phyloP scores from a whole-genome alignment of 1,140 invertebrate species.

The Rhopalosiphum padi region DNA sequence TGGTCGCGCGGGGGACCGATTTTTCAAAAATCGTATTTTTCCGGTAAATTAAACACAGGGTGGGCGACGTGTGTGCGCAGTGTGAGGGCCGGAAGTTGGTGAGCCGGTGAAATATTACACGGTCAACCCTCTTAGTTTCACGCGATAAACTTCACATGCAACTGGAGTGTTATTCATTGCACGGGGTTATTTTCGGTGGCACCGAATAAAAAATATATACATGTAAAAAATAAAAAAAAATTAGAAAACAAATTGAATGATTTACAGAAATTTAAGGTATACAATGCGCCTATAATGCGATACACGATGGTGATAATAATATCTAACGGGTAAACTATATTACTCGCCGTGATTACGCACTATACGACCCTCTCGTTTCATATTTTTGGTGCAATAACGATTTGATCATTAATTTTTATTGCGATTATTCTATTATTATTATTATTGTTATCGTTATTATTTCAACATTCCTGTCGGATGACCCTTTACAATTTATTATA shows the following conservation, averaged over 20 bases:
- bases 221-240: slow-evolving; percentile 2
- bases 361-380: neutral
- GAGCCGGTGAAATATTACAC: slow-evolving; percentile 57
- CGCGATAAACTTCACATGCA: slow-evolving; percentile 56
- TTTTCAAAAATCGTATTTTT: slow-evolving; percentile 56
- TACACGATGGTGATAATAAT: neutral
- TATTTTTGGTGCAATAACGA: neutral
- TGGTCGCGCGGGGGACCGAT: slow-evolving; percentile 1
- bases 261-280: neutral
- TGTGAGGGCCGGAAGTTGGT: slow-evolving; percentile 52
- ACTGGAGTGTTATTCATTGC: slow-evolving; percentile 55
- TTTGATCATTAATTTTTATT: neutral
- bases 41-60: slow-evolving; percentile 51
- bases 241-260: slow-evolving; percentile 33
- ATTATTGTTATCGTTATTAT: neutral
- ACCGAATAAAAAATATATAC: slow-evolving; percentile 1
- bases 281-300: neutral
- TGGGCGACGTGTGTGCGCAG: neutral
- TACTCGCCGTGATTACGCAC: neutral
- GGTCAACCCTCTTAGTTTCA: slow-evolving; percentile 58
- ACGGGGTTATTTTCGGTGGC: slow-evolving; percentile 9
- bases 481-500: neutral
- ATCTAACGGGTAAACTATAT: neutral
- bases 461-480: neutral
- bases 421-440: neutral